These are phyloP conservation scores for Geopemphigus sp. DNA, from an alignment of 1,140 invertebrate species.

Conservation along the genomic window DNA sequence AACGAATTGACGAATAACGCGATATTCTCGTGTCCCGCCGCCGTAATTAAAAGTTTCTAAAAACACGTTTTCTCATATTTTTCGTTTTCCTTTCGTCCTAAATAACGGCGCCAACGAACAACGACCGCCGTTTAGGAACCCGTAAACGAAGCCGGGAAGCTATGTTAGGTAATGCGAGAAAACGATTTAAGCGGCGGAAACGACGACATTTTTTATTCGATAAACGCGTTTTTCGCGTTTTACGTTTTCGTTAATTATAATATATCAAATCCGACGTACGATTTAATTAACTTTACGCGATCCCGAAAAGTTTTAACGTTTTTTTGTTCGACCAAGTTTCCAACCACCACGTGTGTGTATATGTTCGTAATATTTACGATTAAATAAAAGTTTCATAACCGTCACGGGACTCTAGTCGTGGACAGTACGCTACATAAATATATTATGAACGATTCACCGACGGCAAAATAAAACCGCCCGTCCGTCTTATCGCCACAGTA, in stretches of 20 bases:
- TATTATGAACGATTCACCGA: background rate
- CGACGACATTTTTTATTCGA: no score
- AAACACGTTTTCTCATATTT: slow-evolving; percentile 6
- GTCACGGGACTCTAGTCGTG: no score
- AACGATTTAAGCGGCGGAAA: no score
- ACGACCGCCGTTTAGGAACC: background rate
- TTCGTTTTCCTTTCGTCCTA: background rate
- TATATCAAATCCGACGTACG: background rate
- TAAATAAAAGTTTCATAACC: background rate
- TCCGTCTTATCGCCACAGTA: no score
- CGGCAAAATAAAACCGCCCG: no score
- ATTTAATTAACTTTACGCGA: slow-evolving; percentile 12
- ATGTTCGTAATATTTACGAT: background rate
- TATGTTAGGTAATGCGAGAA: no score
- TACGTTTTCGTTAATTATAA: background rate
- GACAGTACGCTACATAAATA: background rate
- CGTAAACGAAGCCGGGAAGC: slow-evolving; percentile 11
- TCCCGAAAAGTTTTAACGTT: background rate
- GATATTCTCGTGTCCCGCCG: background rate
- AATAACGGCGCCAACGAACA: background rate
- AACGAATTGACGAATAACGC: slow-evolving; percentile 19
- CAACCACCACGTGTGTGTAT: no score
- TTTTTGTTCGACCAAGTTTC: background rate
- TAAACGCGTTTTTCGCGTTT: slow-evolving; percentile 24
- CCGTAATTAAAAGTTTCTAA: slow-evolving; percentile 17